Evolutionary conservation across 2,888 invertebrate genomes (phyloP).

Genomic region (Cheilosia variabilis): DNA sequence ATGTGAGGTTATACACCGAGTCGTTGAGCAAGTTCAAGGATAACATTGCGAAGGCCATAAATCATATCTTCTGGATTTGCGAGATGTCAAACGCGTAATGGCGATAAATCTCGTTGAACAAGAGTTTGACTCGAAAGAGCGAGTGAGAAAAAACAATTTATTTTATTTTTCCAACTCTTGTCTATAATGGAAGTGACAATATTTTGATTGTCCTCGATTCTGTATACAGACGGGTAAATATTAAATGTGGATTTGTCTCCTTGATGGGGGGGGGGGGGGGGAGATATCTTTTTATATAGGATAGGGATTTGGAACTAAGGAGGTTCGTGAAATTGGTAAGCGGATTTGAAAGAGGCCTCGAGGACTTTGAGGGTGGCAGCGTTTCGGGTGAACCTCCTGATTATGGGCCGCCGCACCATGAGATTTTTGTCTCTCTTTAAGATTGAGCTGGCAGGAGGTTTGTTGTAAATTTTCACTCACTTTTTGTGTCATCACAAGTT

Average conservation of each 20-base stretch:
- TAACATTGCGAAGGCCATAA: slow-evolving; percentile 49
- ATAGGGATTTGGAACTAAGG: background rate
- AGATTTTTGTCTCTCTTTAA: too few relatives aligned
- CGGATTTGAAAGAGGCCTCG: too few relatives aligned
- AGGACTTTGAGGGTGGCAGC: too few relatives aligned
- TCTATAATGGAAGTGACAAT: slow-evolving; percentile 46
- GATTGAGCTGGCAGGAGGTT: too few relatives aligned
- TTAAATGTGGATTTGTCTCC: slow-evolving; percentile 51
- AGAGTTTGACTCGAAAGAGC: slow-evolving; percentile 23
- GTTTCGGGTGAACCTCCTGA: too few relatives aligned
- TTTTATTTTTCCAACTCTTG: slow-evolving; percentile 4
- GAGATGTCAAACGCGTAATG: slow-evolving; percentile 68
- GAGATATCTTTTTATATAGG: background rate
- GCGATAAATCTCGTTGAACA: slow-evolving; percentile 65
- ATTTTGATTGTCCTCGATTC: slow-evolving; percentile 54
- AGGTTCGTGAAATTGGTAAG: background rate
- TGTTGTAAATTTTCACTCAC: too few relatives aligned
- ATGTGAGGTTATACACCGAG: background rate
- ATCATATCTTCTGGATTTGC: slow-evolving; percentile 70
- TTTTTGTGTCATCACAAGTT: too few relatives aligned
- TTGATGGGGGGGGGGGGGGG: background rate
- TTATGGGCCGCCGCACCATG: too few relatives aligned
- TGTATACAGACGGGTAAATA: slow-evolving; percentile 30
- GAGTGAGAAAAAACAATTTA: background rate
- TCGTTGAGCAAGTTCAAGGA: slow-evolving; percentile 60